Evolutionary conservation across 2,113 vertebrate genomes (phyloP), one percentile per base, ranked within the genome.

Genomic region (Tragelaphus scriptus): DNA sequence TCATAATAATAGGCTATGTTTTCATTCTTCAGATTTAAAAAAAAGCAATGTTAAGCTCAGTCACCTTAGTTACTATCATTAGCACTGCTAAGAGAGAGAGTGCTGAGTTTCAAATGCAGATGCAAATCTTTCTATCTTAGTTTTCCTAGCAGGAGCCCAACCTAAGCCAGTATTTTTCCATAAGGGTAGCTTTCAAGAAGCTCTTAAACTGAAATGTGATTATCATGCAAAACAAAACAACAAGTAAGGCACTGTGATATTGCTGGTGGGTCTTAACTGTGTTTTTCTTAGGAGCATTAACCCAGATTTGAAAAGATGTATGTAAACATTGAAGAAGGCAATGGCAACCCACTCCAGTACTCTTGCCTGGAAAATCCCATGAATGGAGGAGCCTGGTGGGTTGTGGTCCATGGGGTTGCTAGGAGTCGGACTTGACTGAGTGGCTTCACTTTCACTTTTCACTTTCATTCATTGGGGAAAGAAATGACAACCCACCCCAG

Each of bases 21-120:
- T 96, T 97, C 84, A 81, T 86, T 93, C 88, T 51, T 94, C 36
- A 90, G 10, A 56, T 68, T 97, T 53, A 94, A 85, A 87, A 80
- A 84, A 84, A 96, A 95, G 40, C 51, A 91, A 1, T 91, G n/a
- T 94, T 95, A 94, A 95, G 71, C 19, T 85, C 26, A 87, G 21
- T 80, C 17, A 59, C 26, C 47, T 88, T 95, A 40, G 28, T 96
- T 95, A 77, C 59, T 88, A 56, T 86, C 36, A 81, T 95, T 96
- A 95, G 82, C 23, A 16, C 17, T 10, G 7, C 71, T 97, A 90
- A 92, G 44, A 87, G 36, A 94, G 15, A 55, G 23, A 95, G 17
- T 85, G 56, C 44, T 97, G 36, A 92, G 82, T 92, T 95, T 95
- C 68, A 97, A 32, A 97, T 68, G 53, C 36, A 82, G 9, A 85